Percentiles rank a stretch among this genome's conserved stretches.
phyloP scores from a whole-genome alignment of 2,888 invertebrate species.

The Torymus auratus region DNA sequence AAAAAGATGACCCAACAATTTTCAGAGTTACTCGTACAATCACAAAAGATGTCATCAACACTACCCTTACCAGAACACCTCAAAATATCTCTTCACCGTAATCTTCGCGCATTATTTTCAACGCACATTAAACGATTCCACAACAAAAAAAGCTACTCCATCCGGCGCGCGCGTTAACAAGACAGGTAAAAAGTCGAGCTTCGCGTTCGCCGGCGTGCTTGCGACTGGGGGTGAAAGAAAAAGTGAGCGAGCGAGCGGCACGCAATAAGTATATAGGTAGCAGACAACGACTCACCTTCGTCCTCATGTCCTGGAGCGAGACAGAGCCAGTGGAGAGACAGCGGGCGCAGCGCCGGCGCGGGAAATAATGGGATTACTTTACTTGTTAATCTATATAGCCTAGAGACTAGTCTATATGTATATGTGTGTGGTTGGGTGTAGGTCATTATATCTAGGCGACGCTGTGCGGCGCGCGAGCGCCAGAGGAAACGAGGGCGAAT shows the following conservation, averaged over 20 bases:
- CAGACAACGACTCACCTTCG: slow-evolving; percentile 76
- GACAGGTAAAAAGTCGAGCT: no score
- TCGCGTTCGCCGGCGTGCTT: slow-evolving; percentile 25
- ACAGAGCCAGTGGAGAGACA: slow-evolving; percentile 52
- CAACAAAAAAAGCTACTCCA: no score
- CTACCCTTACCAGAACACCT: no score
- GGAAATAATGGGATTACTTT: slow-evolving; percentile 69
- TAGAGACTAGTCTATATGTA: slow-evolving; percentile 23
- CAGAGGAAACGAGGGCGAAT: slow-evolving; percentile 3
- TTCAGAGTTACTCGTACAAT: no score
- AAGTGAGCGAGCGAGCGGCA: neutral
- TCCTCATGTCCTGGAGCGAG: slow-evolving; percentile 77
- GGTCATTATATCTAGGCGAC: no score
- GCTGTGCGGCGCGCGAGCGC: neutral
- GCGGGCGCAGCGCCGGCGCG: slow-evolving; percentile 58
- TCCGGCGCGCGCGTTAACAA: no score
- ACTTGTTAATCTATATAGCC: slow-evolving; percentile 53
- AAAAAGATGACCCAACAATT: no score
- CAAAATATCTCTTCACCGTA: no score
- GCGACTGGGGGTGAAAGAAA: slow-evolving; percentile 53
- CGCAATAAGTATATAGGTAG: no score
- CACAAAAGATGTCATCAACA: no score
- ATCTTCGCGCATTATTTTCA: no score
- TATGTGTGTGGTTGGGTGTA: neutral
- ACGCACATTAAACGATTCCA: no score